Conservation (phyloP, 2,797 vertebrate genomes). For the Hafferia zeledoni region DNA sequence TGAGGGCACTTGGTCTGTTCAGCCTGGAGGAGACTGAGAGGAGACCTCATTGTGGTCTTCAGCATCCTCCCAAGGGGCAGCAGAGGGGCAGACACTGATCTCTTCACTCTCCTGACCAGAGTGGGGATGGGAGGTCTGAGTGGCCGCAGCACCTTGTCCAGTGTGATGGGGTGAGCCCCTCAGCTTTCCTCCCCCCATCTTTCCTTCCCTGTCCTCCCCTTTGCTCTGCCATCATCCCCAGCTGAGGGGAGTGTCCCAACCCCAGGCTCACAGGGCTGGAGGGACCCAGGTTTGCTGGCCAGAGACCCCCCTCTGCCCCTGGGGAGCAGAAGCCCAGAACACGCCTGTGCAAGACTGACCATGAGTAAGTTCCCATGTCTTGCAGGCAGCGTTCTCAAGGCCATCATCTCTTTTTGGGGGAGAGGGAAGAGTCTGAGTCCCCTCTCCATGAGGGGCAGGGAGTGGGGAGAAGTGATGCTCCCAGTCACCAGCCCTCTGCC, state of each 20-base stretch:
- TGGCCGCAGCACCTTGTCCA: not conserved
- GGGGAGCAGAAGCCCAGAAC: not conserved
- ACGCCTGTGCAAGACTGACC: not conserved
- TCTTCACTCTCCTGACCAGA: not conserved
- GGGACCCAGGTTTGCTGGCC: not conserved
- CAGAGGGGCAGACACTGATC: not conserved
- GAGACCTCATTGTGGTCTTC: not conserved
- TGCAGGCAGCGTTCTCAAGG: not conserved
- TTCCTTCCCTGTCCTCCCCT: not conserved
- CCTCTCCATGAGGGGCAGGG: accelerated
- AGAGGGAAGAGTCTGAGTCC: not conserved
- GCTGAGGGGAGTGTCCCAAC: not conserved
- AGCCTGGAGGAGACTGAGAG: not conserved
- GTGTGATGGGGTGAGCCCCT: not conserved
- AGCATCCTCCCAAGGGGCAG: not conserved
- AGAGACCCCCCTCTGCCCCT: not conserved
- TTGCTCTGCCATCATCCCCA: not conserved
- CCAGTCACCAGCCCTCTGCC: not conserved
- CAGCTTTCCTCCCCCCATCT: not conserved
- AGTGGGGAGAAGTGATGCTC: not conserved
- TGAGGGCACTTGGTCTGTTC: not conserved
- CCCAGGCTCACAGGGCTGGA: not conserved
- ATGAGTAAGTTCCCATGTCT: accelerated
- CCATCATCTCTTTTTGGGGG: not conserved
- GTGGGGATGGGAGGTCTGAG: not conserved